Evolutionary conservation across 2,113 vertebrate species (phyloP).

Genomic region (Malaclemys terrapin): DNA sequence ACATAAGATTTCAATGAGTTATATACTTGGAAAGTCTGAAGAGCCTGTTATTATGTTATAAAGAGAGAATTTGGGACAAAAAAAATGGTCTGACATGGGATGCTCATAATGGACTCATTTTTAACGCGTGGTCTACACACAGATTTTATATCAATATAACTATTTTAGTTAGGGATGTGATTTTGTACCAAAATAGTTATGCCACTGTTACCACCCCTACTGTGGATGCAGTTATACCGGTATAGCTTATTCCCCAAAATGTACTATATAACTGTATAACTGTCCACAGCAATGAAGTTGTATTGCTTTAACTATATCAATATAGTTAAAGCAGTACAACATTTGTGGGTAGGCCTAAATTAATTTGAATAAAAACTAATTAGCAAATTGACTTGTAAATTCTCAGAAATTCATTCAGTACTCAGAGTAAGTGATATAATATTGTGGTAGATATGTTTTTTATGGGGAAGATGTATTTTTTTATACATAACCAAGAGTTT

Average conservation of each 20-base stretch:
- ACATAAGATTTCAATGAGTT: too few relatives aligned
- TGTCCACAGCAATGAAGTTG: neutral
- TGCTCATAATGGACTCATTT: neutral
- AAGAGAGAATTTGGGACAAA: neutral
- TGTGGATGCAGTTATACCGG: neutral
- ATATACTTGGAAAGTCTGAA: too few relatives aligned
- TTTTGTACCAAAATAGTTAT: neutral
- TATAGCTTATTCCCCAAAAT: neutral
- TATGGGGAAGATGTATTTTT: neutral
- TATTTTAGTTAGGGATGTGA: neutral
- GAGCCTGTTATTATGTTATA: neutral
- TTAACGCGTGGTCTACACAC: neutral
- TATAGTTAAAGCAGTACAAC: neutral
- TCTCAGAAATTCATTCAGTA: slow-evolving; percentile 48
- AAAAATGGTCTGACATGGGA: neutral
- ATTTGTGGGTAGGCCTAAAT: neutral
- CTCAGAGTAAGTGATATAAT: slow-evolving; percentile 38
- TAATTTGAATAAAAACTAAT: slow-evolving; percentile 41
- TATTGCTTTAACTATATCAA: neutral
- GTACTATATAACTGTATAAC: neutral
- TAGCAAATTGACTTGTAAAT: slow-evolving; percentile 64
- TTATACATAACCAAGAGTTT: slow-evolving; percentile 38
- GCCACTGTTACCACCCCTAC: neutral
- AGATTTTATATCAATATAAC: neutral
- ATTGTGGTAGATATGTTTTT: slow-evolving; percentile 7